A percentile compares a stretch with the other conserved stretches of the same genome.
Evolutionary conservation across 1,140 invertebrate genomes (phyloP).

Genomic region (Drosophila eugracilis): DNA sequence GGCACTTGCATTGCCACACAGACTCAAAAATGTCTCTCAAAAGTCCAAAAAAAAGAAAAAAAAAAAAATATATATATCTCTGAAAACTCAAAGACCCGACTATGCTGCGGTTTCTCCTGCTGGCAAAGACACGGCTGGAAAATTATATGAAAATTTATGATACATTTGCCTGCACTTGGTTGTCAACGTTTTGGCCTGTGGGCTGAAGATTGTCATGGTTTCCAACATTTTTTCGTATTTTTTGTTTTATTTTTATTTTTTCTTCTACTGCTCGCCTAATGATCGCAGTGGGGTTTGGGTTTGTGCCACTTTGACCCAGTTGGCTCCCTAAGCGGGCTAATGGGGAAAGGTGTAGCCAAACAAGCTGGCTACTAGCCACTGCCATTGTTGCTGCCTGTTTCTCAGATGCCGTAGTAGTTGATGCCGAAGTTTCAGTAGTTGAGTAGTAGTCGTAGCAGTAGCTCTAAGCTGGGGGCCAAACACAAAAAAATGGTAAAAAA

Average conservation of each 20-base stretch:
- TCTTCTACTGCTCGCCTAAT: constrained; percentile 31
- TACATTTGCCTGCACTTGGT: constrained; percentile 81
- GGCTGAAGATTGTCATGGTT: constrained; percentile 52
- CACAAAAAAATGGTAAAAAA: not conserved
- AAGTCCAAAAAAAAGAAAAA: constrained; percentile 8
- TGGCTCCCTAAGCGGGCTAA: constrained; percentile 43
- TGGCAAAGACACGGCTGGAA: constrained; percentile 67
- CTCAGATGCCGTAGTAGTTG: constrained; percentile 43
- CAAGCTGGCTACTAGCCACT: constrained; percentile 25
- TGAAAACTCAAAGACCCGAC: constrained; percentile 26
- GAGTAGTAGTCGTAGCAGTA: constrained; percentile 38
- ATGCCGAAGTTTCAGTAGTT: constrained; percentile 43
- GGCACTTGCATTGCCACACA: constrained; percentile 60
- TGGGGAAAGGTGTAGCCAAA: constrained; percentile 49
- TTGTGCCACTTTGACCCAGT: constrained; percentile 52
- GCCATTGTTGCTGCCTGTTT: constrained; percentile 17
- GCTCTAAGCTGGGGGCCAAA: constrained; percentile 5
- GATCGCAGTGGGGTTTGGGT: constrained; percentile 34
- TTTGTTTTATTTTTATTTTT: constrained; percentile 16
- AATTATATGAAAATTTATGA: constrained; percentile 83
- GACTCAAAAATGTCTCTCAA: constrained; percentile 13
- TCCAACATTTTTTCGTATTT: constrained; percentile 24
- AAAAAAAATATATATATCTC: no score
- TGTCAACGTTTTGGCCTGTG: constrained; percentile 66
- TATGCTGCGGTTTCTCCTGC: constrained; percentile 52